phyloP scores from a whole-genome alignment of 2,113 vertebrate species.

The Dascyllus trimaculatus region DNA sequence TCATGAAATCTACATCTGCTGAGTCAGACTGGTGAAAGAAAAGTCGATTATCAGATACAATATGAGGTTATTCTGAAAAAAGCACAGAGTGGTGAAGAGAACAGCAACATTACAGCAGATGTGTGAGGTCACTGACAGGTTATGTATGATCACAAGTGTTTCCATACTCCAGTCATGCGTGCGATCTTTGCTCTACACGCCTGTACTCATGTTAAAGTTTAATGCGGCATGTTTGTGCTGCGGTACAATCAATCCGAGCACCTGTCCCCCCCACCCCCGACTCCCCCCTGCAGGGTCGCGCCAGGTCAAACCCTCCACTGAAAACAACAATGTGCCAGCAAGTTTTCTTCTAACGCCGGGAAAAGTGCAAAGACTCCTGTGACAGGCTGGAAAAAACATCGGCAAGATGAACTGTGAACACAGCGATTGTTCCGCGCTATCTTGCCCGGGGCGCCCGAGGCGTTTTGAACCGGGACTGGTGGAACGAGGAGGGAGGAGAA shows the following conservation, averaged over 20 bases:
- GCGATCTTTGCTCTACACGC: not conserved
- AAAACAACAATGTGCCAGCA: constrained; percentile 47
- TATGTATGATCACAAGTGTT: too few species aligned
- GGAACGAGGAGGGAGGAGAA: constrained; percentile 19
- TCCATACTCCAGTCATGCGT: not conserved
- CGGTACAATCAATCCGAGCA: not conserved
- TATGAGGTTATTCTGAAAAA: not conserved
- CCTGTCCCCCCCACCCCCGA: constrained; percentile 28
- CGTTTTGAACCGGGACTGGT: constrained; percentile 66
- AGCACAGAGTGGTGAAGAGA: too few species aligned
- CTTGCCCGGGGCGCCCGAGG: constrained; percentile 54
- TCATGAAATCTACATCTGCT: too few species aligned
- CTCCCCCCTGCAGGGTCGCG: not conserved
- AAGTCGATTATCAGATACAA: too few species aligned
- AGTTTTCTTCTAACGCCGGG: constrained; percentile 54
- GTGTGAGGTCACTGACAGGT: not conserved
- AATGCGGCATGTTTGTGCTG: not conserved
- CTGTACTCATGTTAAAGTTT: constrained; percentile 16
- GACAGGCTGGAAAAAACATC: constrained; percentile 78
- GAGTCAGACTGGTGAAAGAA: too few species aligned
- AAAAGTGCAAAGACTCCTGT: constrained; percentile 61
- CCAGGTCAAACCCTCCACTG: constrained; percentile 35
- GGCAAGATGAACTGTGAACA: constrained; percentile 72
- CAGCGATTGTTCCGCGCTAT: constrained; percentile 43
- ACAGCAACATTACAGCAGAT: not conserved